Evolutionary conservation across 2,113 vertebrate genomes (phyloP).

Genomic region (Ailuropoda melanoleuca): DNA sequence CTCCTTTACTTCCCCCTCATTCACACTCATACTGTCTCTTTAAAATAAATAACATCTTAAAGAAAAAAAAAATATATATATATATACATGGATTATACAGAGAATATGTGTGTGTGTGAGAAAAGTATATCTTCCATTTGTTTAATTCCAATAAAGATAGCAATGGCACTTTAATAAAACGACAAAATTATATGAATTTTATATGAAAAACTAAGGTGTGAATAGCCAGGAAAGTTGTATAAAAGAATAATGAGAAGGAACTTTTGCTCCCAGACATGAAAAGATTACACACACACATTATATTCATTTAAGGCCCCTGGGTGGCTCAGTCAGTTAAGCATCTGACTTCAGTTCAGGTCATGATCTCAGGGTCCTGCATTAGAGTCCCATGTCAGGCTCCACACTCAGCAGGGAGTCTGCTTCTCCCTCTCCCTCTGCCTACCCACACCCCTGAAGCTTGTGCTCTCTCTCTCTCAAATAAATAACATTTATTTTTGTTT

Average conservation of each 20-base stretch:
- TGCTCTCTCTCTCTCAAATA: no score
- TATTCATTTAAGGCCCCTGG: background rate
- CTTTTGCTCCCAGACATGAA: background rate
- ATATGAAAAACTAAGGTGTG: background rate
- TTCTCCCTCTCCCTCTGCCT: no score
- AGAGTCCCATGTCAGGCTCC: no score
- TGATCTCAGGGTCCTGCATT: no score
- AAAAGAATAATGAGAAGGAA: background rate
- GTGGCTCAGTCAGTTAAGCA: no score
- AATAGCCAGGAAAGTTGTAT: background rate
- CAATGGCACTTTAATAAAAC: background rate
- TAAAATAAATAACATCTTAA: background rate
- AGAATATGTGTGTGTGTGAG: background rate
- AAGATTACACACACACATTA: background rate
- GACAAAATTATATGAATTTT: background rate
- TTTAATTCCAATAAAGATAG: background rate
- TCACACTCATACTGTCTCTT: background rate
- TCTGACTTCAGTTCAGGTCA: no score
- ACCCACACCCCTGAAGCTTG: no score
- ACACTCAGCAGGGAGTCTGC: no score
- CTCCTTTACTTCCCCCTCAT: background rate
- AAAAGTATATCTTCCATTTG: background rate
- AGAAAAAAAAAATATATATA: background rate
- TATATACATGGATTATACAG: background rate
- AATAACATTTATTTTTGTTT: no score